A percentile compares a stretch with the other conserved stretches of the same genome.
Conservation (phyloP, 1,140 invertebrate species). For the Xylocopa sonorina region DNA sequence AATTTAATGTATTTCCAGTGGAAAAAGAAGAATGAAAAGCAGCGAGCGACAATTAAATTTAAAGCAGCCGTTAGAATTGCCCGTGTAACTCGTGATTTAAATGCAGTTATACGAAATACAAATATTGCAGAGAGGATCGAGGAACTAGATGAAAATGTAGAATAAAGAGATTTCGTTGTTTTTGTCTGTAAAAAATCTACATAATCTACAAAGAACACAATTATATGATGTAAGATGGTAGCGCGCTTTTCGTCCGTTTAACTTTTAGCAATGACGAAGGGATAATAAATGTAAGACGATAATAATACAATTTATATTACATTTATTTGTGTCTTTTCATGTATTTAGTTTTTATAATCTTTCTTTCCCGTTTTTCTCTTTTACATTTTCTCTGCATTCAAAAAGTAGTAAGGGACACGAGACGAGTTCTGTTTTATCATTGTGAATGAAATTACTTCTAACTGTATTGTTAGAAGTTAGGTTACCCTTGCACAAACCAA, state of each 20-base stretch:
- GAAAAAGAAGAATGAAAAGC: constrained; percentile 87
- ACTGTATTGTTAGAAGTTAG: constrained; percentile 8
- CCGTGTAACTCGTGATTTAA: constrained; percentile 76
- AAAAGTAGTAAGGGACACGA: constrained; percentile 56
- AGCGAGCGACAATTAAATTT: constrained; percentile 85
- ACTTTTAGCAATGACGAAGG: not conserved
- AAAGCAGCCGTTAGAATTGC: constrained; percentile 85
- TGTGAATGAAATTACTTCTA: constrained; percentile 33
- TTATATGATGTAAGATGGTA: not conserved
- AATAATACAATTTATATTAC: constrained; percentile 80
- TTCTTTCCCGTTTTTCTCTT: constrained; percentile 28
- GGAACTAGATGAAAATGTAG: constrained; percentile 50
- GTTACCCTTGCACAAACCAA: constrained; percentile 52
- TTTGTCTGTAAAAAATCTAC: constrained; percentile 21
- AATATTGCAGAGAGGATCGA: constrained; percentile 60
- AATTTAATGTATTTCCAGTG: constrained; percentile 81
- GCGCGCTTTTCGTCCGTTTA: not conserved
- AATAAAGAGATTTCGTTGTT: constrained; percentile 22
- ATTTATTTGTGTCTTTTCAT: constrained; percentile 78
- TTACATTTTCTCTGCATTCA: constrained; percentile 42
- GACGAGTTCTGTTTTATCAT: constrained; percentile 37
- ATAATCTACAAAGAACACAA: not conserved
- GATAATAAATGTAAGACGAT: constrained; percentile 17
- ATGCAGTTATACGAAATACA: constrained; percentile 62
- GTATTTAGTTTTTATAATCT: constrained; percentile 70